Evolutionary conservation across 2,888 invertebrate species (phyloP).

Genomic region (Cheilosia grossa): DNA sequence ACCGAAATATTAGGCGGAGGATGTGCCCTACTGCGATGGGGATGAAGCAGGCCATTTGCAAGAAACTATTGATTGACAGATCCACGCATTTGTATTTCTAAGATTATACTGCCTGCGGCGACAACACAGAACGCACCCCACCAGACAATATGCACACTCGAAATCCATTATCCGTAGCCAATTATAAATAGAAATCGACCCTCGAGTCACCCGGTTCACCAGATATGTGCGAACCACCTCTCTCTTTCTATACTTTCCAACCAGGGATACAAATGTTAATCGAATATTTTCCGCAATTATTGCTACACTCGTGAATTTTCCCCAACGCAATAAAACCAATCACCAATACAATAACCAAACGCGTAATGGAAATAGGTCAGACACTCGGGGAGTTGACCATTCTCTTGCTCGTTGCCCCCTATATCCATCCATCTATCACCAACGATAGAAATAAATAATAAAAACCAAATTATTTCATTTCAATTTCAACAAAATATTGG

Average conservation of each 20-base stretch:
- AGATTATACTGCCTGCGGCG: no score
- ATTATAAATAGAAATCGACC: conserved; percentile 42
- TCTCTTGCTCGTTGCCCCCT: neutral
- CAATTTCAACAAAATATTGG: conserved; percentile 71
- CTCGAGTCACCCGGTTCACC: conserved; percentile 28
- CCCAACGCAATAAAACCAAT: conserved; percentile 64
- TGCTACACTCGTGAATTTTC: conserved; percentile 45
- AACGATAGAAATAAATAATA: conserved; percentile 59
- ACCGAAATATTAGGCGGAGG: no score
- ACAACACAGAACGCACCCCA: no score
- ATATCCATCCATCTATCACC: conserved; percentile 20
- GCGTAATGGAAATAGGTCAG: conserved; percentile 61
- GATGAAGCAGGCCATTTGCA: no score
- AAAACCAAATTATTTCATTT: conserved; percentile 68
- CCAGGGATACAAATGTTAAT: conserved; percentile 54
- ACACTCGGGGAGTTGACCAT: conserved; percentile 32
- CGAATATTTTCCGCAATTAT: conserved; percentile 73
- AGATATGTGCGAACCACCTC: neutral
- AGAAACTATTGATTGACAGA: no score
- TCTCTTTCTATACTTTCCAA: neutral
- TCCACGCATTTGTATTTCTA: no score
- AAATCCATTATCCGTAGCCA: conserved; percentile 41
- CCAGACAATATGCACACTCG: no score
- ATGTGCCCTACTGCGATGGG: no score
- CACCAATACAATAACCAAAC: conserved; percentile 41